Conservation (phyloP, 2,888 invertebrate species). For the Adineta ricciae region DNA sequence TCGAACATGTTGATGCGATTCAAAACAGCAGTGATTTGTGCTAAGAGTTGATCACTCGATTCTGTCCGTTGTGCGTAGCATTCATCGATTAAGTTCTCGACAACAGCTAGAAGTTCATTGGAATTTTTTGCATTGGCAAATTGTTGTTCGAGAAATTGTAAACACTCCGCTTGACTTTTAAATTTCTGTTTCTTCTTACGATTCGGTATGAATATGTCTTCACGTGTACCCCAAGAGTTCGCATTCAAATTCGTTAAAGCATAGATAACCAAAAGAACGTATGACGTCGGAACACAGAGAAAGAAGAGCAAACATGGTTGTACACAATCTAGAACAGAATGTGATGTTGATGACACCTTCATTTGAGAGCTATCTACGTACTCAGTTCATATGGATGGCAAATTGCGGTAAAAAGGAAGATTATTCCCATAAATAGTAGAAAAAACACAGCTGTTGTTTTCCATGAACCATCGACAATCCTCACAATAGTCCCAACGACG, state of each 20-base stretch:
- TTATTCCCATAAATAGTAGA: constrained; percentile 60
- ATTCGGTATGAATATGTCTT: constrained; percentile 52
- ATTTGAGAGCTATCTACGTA: constrained; percentile 83
- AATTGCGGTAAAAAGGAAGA: constrained; percentile 81
- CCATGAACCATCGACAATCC: constrained; percentile 37
- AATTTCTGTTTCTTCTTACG: constrained; percentile 59
- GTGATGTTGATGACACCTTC: constrained; percentile 48
- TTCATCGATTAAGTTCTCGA: constrained; percentile 31
- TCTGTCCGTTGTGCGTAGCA: constrained; percentile 25
- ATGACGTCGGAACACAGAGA: constrained; percentile 15
- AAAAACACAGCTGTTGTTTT: constrained; percentile 39
- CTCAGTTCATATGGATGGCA: constrained; percentile 75
- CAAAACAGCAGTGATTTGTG: constrained; percentile 30
- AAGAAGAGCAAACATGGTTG: constrained; percentile 57
- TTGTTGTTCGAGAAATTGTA: constrained; percentile 59
- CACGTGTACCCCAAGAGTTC: constrained; percentile 80
- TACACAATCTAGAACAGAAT: constrained; percentile 45
- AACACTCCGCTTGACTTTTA: constrained; percentile 66
- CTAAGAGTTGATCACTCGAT: constrained; percentile 31
- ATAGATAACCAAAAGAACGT: constrained; percentile 74
- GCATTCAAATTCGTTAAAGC: constrained; percentile 73
- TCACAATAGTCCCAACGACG: constrained; percentile 38
- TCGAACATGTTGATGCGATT: constrained; percentile 30
- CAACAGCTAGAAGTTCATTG: constrained; percentile 36
- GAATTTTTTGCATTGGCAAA: constrained; percentile 37